phyloP scores from a whole-genome alignment of 2,113 vertebrate genomes.

The Ptyas mucosa region DNA sequence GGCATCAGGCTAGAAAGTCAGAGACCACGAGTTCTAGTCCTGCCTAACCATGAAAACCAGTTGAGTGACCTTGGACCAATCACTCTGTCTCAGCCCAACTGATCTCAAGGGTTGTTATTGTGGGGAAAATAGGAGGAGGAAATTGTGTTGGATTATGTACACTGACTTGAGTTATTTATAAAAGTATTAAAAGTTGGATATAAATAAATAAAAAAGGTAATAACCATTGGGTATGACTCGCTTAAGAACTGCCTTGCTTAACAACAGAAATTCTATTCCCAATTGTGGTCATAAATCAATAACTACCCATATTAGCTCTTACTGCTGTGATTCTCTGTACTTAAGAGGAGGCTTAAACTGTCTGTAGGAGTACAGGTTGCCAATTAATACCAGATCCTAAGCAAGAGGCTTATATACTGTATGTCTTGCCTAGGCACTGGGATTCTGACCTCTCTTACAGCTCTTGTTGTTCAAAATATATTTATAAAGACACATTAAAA shows the following conservation, averaged over 20 bases:
- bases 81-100: no score
- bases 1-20: no score
- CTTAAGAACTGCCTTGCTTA: neutral
- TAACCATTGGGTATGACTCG: neutral
- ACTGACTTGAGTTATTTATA: neutral
- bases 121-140: no score
- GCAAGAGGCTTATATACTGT: neutral
- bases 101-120: no score
- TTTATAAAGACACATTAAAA: neutral
- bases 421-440: neutral
- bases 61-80: no score
- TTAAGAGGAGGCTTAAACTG: neutral
- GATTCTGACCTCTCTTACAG: neutral
- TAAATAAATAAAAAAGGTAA: neutral
- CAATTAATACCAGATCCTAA: neutral
- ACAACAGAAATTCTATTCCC: neutral
- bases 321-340: neutral
- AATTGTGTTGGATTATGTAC: neutral
- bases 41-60: no score
- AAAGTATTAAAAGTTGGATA: neutral
- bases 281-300: neutral
- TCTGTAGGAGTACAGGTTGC: neutral
- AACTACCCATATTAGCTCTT: neutral
- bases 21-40: no score
- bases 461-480: neutral